Percentiles rank a stretch among this genome's conserved stretches.
phyloP scores from a whole-genome alignment of 2,113 vertebrate species.

The Elgaria multicarinata region DNA sequence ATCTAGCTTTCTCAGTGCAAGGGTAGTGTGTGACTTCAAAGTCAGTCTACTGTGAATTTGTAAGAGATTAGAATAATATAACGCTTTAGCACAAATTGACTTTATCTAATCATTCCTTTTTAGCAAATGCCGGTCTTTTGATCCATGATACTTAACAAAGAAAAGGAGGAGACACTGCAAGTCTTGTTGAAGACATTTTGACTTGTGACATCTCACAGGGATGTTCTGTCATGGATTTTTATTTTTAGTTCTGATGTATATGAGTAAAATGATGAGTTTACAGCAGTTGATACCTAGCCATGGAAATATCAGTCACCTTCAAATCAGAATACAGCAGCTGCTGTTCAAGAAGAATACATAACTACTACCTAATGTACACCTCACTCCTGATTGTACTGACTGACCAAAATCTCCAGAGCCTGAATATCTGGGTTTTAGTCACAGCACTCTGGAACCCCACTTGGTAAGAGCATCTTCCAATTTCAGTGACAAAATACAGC shows the following conservation, averaged over 20 bases:
- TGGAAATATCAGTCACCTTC: background rate
- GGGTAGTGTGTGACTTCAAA: background rate
- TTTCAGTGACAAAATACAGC: conserved; percentile 1
- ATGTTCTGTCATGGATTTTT: background rate
- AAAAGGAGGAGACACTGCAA: background rate
- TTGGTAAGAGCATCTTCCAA: background rate
- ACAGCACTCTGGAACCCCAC: background rate
- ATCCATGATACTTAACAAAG: background rate
- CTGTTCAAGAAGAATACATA: background rate
- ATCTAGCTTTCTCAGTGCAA: background rate
- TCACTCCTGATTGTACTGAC: background rate
- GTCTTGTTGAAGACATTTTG: background rate
- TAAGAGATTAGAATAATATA: background rate
- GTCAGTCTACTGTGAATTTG: background rate
- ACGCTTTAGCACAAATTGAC: background rate
- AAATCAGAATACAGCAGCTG: background rate
- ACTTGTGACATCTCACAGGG: background rate
- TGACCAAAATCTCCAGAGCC: background rate
- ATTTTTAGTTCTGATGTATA: background rate
- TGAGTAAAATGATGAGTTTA: background rate
- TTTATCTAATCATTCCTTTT: background rate
- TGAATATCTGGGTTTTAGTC: background rate
- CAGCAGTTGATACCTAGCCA: background rate
- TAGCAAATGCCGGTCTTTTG: background rate
- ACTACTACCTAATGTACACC: background rate